These are phyloP conservation scores for Phacellophora camtschatica DNA, from an alignment of 30 jellyfish, hydroid and myxozoan species.

Conservation along the genomic window DNA sequence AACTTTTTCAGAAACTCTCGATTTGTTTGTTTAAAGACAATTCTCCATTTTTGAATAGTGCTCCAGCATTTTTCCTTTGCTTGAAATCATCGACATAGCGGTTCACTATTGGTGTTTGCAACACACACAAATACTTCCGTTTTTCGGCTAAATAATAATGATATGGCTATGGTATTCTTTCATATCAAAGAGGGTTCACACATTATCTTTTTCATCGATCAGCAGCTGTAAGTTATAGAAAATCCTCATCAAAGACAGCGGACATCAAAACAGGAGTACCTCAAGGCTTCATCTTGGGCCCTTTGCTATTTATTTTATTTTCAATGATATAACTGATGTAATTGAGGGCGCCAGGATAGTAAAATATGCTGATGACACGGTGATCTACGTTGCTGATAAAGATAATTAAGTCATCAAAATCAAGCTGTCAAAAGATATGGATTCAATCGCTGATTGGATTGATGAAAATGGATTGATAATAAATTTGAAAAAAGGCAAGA, in stretches of 20 bases:
- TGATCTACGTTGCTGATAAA: constrained; percentile 47
- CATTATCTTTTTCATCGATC: constrained; percentile 7
- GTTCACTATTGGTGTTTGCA: no score
- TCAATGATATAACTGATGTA: constrained; percentile 33
- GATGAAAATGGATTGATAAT: constrained; percentile 26
- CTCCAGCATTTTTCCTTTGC: no score
- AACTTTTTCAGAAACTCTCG: no score
- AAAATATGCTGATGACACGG: constrained; percentile 69
- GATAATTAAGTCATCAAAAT: constrained; percentile 22
- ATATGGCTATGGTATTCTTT: no score
- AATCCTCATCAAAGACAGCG: background rate
- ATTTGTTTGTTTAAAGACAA: no score
- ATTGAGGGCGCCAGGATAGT: constrained; percentile 25
- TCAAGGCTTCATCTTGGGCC: no score
- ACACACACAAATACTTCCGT: no score
- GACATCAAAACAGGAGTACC: background rate
- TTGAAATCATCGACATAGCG: no score
- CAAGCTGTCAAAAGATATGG: constrained; percentile 38
- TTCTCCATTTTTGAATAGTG: no score
- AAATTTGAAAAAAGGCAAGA: constrained; percentile 18
- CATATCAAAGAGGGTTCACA: no score
- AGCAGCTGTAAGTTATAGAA: constrained; percentile 16
- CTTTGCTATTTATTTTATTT: background rate
- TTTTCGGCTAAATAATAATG: no score
- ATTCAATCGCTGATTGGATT: constrained; percentile 25